Conservation (phyloP, 2,113 vertebrate species). For the Corvus hawaiiensis region DNA sequence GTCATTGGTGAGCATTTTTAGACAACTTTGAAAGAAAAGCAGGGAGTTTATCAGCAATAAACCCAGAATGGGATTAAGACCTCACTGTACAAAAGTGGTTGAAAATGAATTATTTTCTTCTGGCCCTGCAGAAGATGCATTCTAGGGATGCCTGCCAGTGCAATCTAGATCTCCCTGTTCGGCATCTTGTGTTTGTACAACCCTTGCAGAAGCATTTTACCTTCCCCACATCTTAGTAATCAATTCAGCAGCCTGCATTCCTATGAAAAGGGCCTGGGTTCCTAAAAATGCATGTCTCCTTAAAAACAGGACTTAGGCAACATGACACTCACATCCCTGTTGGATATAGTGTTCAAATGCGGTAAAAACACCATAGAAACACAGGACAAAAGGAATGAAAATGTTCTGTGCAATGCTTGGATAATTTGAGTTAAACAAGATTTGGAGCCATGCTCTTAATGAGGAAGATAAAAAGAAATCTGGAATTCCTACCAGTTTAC, state of each 20-base stretch:
- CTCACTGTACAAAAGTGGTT: not conserved
- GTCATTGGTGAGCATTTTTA: not conserved
- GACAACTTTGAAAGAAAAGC: not conserved
- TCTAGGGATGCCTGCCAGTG: not conserved
- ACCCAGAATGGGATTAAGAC: not conserved
- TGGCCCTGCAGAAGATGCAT: not conserved
- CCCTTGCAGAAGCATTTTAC: not conserved
- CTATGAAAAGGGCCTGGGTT: not conserved
- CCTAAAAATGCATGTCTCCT: not conserved
- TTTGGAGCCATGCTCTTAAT: not conserved
- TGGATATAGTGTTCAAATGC: not conserved
- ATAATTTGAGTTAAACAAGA: not conserved
- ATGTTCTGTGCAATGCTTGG: not conserved
- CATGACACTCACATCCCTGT: not conserved
- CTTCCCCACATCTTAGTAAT: not conserved
- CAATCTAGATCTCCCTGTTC: not conserved
- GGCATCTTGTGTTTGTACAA: not conserved
- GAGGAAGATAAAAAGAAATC: slow-evolving; percentile 26
- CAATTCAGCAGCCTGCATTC: not conserved
- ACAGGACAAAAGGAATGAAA: not conserved
- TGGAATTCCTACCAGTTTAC: not conserved
- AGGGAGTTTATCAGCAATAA: not conserved
- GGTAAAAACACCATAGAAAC: not conserved
- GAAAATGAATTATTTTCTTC: not conserved
- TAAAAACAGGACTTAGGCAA: not conserved